Conservation (phyloP, 2,888 invertebrate genomes). For the Cylindroiulus punctatus region DNA sequence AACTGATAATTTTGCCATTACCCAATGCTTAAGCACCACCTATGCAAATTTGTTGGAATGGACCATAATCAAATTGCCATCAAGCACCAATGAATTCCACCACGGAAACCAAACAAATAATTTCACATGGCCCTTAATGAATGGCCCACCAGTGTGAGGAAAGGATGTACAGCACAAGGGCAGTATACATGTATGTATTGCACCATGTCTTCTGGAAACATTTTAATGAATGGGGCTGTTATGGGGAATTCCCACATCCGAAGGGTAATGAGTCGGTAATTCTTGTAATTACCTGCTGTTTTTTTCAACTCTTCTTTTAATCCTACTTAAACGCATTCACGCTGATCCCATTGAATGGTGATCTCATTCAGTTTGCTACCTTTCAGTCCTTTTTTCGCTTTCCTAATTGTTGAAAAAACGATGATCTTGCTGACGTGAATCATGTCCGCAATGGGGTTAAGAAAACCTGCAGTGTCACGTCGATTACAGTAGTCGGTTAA, state of each 20-base stretch:
- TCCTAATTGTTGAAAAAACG: background rate
- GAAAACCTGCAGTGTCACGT: background rate
- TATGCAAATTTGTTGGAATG: too few species aligned
- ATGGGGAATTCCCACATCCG: background rate
- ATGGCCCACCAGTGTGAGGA: too few species aligned
- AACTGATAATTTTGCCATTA: too few species aligned
- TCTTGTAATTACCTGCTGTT: background rate
- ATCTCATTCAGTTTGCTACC: background rate
- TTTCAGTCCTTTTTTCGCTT: background rate
- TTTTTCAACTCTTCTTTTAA: background rate
- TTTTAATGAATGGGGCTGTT: background rate
- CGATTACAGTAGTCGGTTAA: too few species aligned
- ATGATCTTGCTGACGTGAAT: background rate
- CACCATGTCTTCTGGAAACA: too few species aligned
- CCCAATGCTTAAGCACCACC: too few species aligned
- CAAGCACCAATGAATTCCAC: too few species aligned
- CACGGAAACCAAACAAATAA: too few species aligned
- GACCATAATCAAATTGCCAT: too few species aligned
- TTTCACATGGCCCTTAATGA: too few species aligned
- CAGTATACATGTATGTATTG: too few species aligned
- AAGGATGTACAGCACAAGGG: too few species aligned
- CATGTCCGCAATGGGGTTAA: background rate
- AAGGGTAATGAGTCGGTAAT: constrained; percentile 1
- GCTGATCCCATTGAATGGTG: background rate
- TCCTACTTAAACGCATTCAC: background rate